phyloP scores from a whole-genome alignment of 2,797 vertebrate species.

The Gobio occitaniae region DNA sequence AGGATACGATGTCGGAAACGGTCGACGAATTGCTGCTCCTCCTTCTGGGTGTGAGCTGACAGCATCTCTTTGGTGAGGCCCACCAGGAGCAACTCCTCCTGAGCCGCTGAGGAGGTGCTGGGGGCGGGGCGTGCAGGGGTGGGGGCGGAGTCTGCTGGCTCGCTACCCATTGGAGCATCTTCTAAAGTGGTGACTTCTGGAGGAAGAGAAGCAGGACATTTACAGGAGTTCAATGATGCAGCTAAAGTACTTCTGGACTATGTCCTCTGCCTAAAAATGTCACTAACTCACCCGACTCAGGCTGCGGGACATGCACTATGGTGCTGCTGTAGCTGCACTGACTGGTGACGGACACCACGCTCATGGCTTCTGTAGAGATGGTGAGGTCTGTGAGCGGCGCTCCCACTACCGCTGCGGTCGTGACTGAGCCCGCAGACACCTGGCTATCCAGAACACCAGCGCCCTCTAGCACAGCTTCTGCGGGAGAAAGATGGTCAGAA shows the following conservation, averaged over 20 bases:
- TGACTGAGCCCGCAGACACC: constrained; percentile 65
- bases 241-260: background rate
- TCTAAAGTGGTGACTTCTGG: constrained; percentile 84
- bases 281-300: constrained; percentile 82
- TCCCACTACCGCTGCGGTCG: constrained; percentile 72
- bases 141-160: constrained; percentile 73
- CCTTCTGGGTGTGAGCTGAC: constrained; percentile 89
- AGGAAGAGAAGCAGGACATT: background rate
- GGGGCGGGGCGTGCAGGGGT: constrained; percentile 64
- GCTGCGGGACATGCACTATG: constrained; percentile 85
- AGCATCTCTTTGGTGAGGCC: constrained; percentile 87
- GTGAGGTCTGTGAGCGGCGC: constrained; percentile 79
- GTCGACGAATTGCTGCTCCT: constrained; percentile 88
- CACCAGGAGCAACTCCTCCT: constrained; percentile 75
- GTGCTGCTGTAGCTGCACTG: constrained; percentile 92
- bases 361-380: constrained; percentile 82
- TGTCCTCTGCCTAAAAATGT: background rate
- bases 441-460: constrained; percentile 72
- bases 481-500: background rate
- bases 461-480: constrained; percentile 54
- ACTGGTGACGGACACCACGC: constrained; percentile 84
- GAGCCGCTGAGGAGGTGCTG: constrained; percentile 44
- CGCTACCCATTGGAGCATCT: constrained; percentile 75
- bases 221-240: background rate
- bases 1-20: constrained; percentile 83